Percentiles rank a stretch among this genome's conserved stretches.
Conservation (phyloP, 2,113 vertebrate genomes). For the Chauna torquata region DNA sequence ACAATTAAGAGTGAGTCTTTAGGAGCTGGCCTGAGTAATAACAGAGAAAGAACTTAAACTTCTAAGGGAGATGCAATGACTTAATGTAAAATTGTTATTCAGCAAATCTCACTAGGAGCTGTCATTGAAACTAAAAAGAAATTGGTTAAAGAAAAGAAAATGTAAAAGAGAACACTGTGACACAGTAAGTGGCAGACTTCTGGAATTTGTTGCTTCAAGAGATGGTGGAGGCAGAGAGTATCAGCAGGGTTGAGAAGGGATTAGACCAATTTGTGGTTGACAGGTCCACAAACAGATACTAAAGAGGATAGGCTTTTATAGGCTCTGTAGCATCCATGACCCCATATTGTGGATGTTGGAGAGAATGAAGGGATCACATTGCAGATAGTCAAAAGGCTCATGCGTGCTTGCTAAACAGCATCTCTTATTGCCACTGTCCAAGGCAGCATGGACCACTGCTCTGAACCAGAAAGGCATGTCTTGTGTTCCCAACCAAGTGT, state of each 20-base stretch:
- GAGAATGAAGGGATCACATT: not conserved
- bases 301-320: not conserved
- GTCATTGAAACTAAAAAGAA: not conserved
- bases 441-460: not conserved
- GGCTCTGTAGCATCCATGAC: not conserved
- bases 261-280: not conserved
- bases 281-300: not conserved
- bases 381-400: not conserved
- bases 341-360: not conserved
- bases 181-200: not conserved
- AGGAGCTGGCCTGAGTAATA: not conserved
- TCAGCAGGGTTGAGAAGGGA: not conserved
- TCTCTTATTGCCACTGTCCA: not conserved
- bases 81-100: not conserved
- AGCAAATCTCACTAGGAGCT: not conserved
- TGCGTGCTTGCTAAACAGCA: not conserved
- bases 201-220: not conserved
- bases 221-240: not conserved
- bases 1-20: not conserved
- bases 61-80: not conserved
- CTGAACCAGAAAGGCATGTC: not conserved
- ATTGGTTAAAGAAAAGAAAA: not conserved
- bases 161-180: not conserved
- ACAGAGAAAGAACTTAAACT: not conserved
- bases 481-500: not conserved